Evolutionary conservation across 2,888 invertebrate species (phyloP), one percentile per base, ranked within the genome.

Genomic region (Notocelia uddmanniana): DNA sequence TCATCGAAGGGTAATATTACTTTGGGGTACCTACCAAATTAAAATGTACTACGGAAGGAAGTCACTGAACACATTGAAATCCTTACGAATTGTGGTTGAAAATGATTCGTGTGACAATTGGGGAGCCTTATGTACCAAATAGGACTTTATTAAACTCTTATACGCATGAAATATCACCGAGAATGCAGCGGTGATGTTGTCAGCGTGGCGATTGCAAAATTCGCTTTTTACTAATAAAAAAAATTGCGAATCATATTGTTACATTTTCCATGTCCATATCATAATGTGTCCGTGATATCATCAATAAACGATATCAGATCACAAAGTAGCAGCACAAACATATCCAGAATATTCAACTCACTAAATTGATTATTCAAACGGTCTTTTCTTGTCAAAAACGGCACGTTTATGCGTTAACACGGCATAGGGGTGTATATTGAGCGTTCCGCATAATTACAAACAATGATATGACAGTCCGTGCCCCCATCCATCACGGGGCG

Each of bases 381-480:
- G 63, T 63, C 63, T 69, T 59, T 66, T 50, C 34, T 11, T 64
- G 69, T 67, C 62, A 63, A 67, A 66, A 71, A 71, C 45, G 71
- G 59, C 59, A 34, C 54, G 59, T 71, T 72, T 62, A 72, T 62
- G 72, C 68, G 64, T 64, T 58, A 66, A 66, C 70, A 68, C 62
- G 57, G 55, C 64, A 64, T 45, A 45, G 26, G 66, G 59, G 66
- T 60, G 69, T 69, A 59, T 67, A 71, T 67, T 60, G 66, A 73
- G 48, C 62, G 68, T 67, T 67, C 59, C 71, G 60, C 77, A 76
- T 79, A 77, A 78, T 78, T 78, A 76, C 75, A 76, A 78, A 80
- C 79, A 80, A 80, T 80, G 78, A 80, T 76, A 73, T 71, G 75
- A 76, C 78, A 71, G 75, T 77, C 78, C 75, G 67, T 41, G 74